These are phyloP conservation scores for Gadopsis marmoratus DNA, from an alignment of 2,797 vertebrate genomes.

Conservation along the genomic window DNA sequence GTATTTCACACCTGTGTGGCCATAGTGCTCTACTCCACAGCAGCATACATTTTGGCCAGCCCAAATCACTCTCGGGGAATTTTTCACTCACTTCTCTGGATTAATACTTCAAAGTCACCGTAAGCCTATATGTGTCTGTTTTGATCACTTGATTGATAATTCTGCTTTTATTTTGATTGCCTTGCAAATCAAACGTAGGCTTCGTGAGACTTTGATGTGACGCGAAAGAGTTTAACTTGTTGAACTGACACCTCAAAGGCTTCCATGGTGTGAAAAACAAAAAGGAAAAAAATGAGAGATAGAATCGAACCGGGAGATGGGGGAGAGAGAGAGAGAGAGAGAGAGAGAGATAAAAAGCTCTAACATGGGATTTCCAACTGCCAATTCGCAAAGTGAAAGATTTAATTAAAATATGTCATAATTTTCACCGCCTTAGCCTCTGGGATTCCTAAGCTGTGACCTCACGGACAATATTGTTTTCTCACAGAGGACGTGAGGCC, in stretches of 20 bases:
- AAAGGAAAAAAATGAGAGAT: constrained; percentile 49
- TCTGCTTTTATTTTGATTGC: constrained; percentile 73
- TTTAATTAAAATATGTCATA: constrained; percentile 87
- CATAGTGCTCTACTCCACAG: constrained; percentile 21
- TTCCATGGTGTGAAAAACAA: constrained; percentile 62
- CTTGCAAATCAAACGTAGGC: constrained; percentile 59
- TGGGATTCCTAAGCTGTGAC: constrained; percentile 83
- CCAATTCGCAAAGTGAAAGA: constrained; percentile 81
- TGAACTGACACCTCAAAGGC: constrained; percentile 76
- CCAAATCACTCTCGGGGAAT: constrained; percentile 63
- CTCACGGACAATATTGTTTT: constrained; percentile 84
- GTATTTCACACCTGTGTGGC: constrained; percentile 58
- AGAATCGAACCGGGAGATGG: constrained; percentile 55
- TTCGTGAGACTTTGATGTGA: constrained; percentile 63
- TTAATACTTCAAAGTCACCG: constrained; percentile 75
- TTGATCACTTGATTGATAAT: constrained; percentile 76
- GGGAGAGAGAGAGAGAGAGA: constrained; percentile 18
- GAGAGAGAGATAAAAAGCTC: constrained; percentile 55
- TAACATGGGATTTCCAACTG: constrained; percentile 78
- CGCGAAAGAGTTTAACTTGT: constrained; percentile 74
- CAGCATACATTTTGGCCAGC: constrained; percentile 29
- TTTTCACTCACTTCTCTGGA: constrained; percentile 62
- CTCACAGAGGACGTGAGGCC: constrained; percentile 74
- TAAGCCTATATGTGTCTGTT: constrained; percentile 55
- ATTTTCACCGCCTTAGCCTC: constrained; percentile 79